These are phyloP conservation scores for Agrilus cyanescens DNA, from an alignment of 2,888 invertebrate genomes.

Conservation along the genomic window DNA sequence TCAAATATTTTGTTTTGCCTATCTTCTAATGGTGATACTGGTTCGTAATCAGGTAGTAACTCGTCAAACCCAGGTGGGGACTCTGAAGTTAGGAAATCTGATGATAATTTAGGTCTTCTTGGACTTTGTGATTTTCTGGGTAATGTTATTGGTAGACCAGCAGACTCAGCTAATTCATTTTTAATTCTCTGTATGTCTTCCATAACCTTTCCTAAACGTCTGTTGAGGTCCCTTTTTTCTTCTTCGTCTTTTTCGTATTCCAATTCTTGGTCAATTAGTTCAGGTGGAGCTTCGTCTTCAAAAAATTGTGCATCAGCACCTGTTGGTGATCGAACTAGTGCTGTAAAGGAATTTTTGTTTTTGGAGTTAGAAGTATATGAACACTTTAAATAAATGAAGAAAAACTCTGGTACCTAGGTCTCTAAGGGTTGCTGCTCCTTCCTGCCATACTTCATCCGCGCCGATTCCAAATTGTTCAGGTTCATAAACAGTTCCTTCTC, in stretches of 20 bases:
- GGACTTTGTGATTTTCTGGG: constrained; percentile 14
- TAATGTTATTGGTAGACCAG: constrained; percentile 15
- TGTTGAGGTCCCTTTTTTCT: constrained; percentile 3
- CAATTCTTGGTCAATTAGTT: constrained; percentile 5
- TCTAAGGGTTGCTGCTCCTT: constrained; percentile 11
- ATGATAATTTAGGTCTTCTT: background rate
- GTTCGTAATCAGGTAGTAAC: too few species aligned
- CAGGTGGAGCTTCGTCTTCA: constrained; percentile 7
- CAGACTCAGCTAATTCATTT: constrained; percentile 11
- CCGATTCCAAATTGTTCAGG: constrained; percentile 16
- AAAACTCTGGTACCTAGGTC: background rate
- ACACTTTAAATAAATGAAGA: too few species aligned
- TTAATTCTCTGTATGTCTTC: constrained; percentile 4
- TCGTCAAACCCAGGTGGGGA: background rate
- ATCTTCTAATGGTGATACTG: too few species aligned
- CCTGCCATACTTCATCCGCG: constrained; percentile 12
- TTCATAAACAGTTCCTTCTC: constrained; percentile 7
- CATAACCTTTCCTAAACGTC: constrained; percentile 7
- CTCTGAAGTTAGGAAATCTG: background rate
- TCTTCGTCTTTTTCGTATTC: background rate
- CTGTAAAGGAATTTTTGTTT: background rate
- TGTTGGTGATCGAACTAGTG: constrained; percentile 4
- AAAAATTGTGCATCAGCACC: constrained; percentile 10
- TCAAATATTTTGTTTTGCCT: too few species aligned
- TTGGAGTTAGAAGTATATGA: too few species aligned